Evolutionary conservation across 2,888 invertebrate species (phyloP), one percentile per base, ranked within the genome.

Genomic region (Malthinus seriepunctatus): DNA sequence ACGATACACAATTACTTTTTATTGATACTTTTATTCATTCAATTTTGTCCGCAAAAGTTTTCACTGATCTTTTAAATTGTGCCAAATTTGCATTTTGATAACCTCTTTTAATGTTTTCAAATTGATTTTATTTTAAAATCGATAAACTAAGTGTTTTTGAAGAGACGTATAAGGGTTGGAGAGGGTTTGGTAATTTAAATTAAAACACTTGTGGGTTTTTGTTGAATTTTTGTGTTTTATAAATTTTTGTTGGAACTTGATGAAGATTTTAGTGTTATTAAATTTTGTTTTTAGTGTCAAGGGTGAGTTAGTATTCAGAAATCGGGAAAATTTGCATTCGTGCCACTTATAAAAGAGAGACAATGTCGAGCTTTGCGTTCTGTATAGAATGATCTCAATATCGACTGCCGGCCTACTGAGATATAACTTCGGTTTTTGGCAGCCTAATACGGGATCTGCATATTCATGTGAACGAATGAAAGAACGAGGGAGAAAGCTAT

Each of bases 381-480:
- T 56, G 56, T 56, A 61, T 57, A 57, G 57, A 61, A 65, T 63
- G 63, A 65, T 70, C 70, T 69, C 72, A 69, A 71, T 72, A 72
- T 72, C 72, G 71, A 70, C 69, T 71, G 68, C 64, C 67, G 64
- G 62, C 67, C 71, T 69, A 66, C 69, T 67, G 71, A 73, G 72
- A 72, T 72, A 73, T 72, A 74, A 74, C 73, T 75, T 76, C 71
- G 76, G 77, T 76, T 76, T 77, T 76, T 76, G 75, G 76, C 75
- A 73, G 73, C 74, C 74, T 76, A 77, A 77, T 75, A 68, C 75
- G 69, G 75, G 76, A 76, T 77, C 75, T 77, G 76, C 77, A 77
- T 77, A 77, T 77, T 77, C 76, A 77, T 76, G 72, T 67, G 68
- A 68, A 68, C 69, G 70, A 71, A 70, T 71, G 68, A 70, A 69